Evolutionary conservation across 2,888 invertebrate species (phyloP).

Genomic region (Caenorhabditis virilis): DNA sequence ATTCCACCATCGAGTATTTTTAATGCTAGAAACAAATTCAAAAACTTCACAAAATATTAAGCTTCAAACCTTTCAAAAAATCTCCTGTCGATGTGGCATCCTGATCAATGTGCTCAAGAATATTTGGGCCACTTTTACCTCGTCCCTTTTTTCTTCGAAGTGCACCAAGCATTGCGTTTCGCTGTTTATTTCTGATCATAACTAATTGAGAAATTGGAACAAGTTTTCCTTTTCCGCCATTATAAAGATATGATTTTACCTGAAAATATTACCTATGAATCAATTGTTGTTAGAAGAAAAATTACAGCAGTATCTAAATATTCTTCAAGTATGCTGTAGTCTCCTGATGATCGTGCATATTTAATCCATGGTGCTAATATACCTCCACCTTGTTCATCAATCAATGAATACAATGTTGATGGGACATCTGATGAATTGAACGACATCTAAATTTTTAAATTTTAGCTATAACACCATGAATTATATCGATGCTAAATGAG

Average conservation of each 20-base stretch:
- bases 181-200: slow-evolving; percentile 74
- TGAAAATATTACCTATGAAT: slow-evolving; percentile 16
- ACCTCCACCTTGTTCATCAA: slow-evolving; percentile 61
- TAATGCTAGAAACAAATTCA: slow-evolving; percentile 54
- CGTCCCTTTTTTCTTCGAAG: slow-evolving; percentile 59
- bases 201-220: slow-evolving; percentile 88
- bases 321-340: slow-evolving; percentile 57
- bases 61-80: slow-evolving; percentile 52
- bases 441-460: too few species aligned
- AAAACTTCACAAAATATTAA: background rate
- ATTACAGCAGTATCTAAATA: slow-evolving; percentile 72
- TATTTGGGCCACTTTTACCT: slow-evolving; percentile 67
- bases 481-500: too few species aligned
- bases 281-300: slow-evolving; percentile 66
- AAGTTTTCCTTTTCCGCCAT: slow-evolving; percentile 86
- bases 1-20: slow-evolving; percentile 66
- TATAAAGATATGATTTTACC: slow-evolving; percentile 89
- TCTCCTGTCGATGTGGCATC: slow-evolving; percentile 54
- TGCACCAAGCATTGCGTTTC: slow-evolving; percentile 69
- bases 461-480: too few species aligned
- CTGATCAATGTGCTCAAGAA: slow-evolving; percentile 66
- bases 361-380: slow-evolving; percentile 58
- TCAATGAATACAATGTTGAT: slow-evolving; percentile 52
- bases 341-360: slow-evolving; percentile 55
- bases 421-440: slow-evolving; percentile 53